Evolutionary conservation across 2,797 vertebrate genomes (phyloP).

Genomic region (Lateolabrax maculatus): DNA sequence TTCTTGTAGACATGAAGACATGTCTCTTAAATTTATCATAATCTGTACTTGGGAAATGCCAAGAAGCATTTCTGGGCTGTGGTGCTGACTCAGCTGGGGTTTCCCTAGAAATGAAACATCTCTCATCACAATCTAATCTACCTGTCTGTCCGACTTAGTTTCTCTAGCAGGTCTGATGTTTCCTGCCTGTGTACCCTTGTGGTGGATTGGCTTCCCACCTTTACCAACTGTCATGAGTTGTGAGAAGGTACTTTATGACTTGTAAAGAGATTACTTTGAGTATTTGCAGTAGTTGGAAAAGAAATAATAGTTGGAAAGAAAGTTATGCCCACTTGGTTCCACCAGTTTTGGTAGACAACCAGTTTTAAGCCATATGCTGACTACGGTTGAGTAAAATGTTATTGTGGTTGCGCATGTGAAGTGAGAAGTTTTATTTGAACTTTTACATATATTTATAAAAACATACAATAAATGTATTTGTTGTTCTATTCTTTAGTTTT

Average conservation of each 20-base stretch:
- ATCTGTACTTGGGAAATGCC: background rate
- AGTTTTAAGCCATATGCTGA: background rate
- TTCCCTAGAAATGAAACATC: background rate
- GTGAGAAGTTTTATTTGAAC: no score
- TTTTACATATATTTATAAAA: background rate
- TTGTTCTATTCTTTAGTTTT: no score
- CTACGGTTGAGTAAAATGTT: background rate
- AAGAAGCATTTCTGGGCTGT: background rate
- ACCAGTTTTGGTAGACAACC: background rate
- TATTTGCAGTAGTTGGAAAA: no score
- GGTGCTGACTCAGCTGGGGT: background rate
- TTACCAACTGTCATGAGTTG: background rate
- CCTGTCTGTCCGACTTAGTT: background rate
- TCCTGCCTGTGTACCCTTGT: conserved; percentile 33
- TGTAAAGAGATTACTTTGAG: background rate
- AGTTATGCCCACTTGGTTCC: background rate
- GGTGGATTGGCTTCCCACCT: background rate
- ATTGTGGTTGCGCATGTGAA: background rate
- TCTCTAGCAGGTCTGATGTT: conserved; percentile 48
- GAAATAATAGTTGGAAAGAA: background rate
- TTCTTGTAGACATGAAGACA: no score
- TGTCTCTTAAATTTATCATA: no score
- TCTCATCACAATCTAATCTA: conserved; percentile 19
- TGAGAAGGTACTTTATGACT: conserved; percentile 17
- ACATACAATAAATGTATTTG: no score